A percentile compares a stretch with the other conserved stretches of the same genome.
Evolutionary conservation across 1,140 invertebrate genomes (phyloP).

Genomic region (Gryllus bimaculatus): DNA sequence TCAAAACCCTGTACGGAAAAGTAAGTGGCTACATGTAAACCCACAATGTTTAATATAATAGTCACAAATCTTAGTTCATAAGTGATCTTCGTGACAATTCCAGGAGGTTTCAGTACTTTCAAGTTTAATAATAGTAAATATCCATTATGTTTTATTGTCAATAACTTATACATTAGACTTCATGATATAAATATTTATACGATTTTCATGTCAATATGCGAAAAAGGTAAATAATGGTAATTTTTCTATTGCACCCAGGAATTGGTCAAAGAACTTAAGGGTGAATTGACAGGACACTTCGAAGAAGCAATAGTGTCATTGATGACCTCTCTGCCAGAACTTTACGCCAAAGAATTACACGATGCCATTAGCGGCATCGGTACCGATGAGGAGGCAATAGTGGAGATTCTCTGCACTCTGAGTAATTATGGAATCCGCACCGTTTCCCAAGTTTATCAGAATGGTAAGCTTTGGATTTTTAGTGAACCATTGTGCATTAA

Average conservation of each 20-base stretch:
- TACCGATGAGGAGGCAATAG: slow-evolving; percentile 44
- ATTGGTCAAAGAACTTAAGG: slow-evolving; percentile 45
- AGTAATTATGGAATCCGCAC: slow-evolving; percentile 42
- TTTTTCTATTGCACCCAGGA: slow-evolving; percentile 31
- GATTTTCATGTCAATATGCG: too few species aligned
- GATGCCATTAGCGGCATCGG: slow-evolving; percentile 43
- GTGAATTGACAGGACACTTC: slow-evolving; percentile 48
- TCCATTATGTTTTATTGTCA: too few species aligned
- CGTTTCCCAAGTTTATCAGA: slow-evolving; percentile 40
- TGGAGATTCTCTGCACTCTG: slow-evolving; percentile 47
- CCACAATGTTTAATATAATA: background rate
- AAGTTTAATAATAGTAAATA: too few species aligned
- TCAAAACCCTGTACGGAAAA: slow-evolving; percentile 78
- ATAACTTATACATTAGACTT: too few species aligned
- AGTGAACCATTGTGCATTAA: background rate
- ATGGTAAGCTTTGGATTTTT: slow-evolving; percentile 32
- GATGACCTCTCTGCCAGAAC: slow-evolving; percentile 44
- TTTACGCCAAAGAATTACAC: slow-evolving; percentile 44
- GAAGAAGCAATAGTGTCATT: slow-evolving; percentile 48
- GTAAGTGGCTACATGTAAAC: slow-evolving; percentile 32
- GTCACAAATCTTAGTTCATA: too few species aligned
- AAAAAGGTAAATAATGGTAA: too few species aligned
- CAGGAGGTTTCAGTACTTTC: too few species aligned
- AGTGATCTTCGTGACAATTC: too few species aligned
- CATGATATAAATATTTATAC: too few species aligned